Base-by-base conservation (phyloP, 2,888 invertebrate genomes). In the Erebia epiphron region DNA sequence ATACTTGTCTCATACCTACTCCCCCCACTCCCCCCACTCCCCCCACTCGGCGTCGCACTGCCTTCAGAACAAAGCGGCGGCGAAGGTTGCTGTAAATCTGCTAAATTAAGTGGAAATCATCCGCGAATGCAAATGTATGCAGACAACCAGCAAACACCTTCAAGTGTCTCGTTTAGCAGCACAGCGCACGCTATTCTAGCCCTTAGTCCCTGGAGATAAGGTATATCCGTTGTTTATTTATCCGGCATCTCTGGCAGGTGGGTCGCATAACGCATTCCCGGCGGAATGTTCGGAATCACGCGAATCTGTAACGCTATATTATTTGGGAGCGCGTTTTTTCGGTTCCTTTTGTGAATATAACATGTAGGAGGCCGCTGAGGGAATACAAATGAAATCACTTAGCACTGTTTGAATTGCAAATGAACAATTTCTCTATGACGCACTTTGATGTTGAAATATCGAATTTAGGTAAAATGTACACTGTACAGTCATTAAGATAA, bases 101-200 rank as follows among this genome's bases (percentile, higher is more conserved):
- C 75, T 71, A 78, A 81, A 83, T 81, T 75, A 82, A 81, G 81
- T 82, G 73, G 75, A 56, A 70, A 68, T 75, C 78, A 70, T 73
- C 76, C 77, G 65, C 70, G 50, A 18, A 78, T 78, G 80, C 79
- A 79, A 80, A 81, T 80, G 74, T 79, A 78, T 77, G 78, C 77
- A 76, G 74, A 75, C 76, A 75, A 69, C 70, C 72, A 68, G 71
- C 76, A 72, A 69, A 73, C 73, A 74, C 75, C 72, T 54, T 69
- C 73, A 70, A 57, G 56, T 57, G 26, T 13, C 56, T 57, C 26
- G 26, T 26, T 14, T 14, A 26, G 1, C 21, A 14, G 13, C 56
- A 11, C 56, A 10, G 7, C 52, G 2, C 26, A 11, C 26, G 61
- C 54, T 65, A 69, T 61, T 67, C 46, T 57, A 11, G n/a, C 26